Base-by-base conservation (phyloP, 1,140 invertebrate species). In the Papilio machaon region DNA sequence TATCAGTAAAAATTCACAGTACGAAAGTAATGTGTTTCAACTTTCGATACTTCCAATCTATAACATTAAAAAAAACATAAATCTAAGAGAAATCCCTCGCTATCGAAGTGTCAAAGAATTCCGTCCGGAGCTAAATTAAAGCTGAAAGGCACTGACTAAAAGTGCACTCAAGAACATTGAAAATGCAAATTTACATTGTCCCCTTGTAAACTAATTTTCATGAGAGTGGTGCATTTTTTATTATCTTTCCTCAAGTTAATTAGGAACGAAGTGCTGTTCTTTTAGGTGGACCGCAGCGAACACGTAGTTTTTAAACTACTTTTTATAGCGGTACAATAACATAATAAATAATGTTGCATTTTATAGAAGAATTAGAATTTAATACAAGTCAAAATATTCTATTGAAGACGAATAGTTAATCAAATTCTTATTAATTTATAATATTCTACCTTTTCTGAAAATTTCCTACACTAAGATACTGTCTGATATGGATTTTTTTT, bases 91-190 rank as follows among this genome's bases (percentile, higher is more conserved):
- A 70, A 70, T 70, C 64, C 64, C 13, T 70, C 30, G 64, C 30
- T 70, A 2, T 11, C 19, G 19, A 70, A 70, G 64, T 70, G 64
- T 70, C 30, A 70, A 10, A 35, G 64, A 35, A 70, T 70, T 70
- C 64, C 30, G 64, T 70, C 11, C 30, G 64, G 7, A 70, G 13
- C 5, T 70, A 70, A 70, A 70, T 70, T 70, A 70, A 70, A 70
- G 64, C 64, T 70, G 64, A 70, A 70, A 70, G 64, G 30, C 30
- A 64, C 8, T 38, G 64, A 70, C 64, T 70, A 38, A 70, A 70
- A 70, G 64, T 70, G 64, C 64, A 70, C 64, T 70, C 30, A 70
- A 70, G 64, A 70, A 70, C 64, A 67, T 67, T 67, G 64, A 67
- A 67, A 67, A 67, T 30, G 64, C 64, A 67, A 67, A 67, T 67